These are phyloP conservation scores for Drosophila sulfurigaster DNA, from an alignment of 1,140 invertebrate species.

Conservation along the genomic window DNA sequence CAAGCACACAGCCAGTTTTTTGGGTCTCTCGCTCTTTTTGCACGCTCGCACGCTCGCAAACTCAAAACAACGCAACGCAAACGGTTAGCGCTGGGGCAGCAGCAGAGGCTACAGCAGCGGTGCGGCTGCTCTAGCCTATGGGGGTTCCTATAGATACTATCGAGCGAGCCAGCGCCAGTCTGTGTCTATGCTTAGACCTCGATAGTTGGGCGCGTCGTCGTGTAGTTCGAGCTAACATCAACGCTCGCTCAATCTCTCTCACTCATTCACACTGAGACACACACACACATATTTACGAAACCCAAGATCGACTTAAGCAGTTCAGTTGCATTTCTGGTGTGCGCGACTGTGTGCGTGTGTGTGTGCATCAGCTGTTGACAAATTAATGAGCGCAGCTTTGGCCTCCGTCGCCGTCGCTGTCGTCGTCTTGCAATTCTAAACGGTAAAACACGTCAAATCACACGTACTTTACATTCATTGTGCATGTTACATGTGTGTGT, in stretches of 20 bases:
- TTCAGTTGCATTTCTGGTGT: not conserved
- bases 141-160: conserved; percentile 49
- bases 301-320: conserved; percentile 49
- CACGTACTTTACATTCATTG: conserved; percentile 20
- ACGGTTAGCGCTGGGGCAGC: conserved; percentile 28
- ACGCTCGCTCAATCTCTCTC: not conserved
- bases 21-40: conserved; percentile 30
- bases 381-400: conserved; percentile 43
- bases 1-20: conserved; percentile 36
- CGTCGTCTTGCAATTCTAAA: conserved; percentile 44
- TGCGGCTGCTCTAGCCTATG: conserved; percentile 29
- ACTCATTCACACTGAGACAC: conserved; percentile 4
- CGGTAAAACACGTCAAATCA: conserved; percentile 53
- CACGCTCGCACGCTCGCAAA: conserved; percentile 14
- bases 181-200: conserved; percentile 63
- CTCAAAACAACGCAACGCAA: not conserved
- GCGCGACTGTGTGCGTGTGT: conserved; percentile 23
- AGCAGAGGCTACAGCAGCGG: conserved; percentile 21
- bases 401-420: conserved; percentile 32
- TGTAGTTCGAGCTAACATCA: conserved; percentile 18
- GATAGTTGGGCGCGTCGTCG: conserved; percentile 58
- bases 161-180: conserved; percentile 50
- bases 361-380: conserved; percentile 45
- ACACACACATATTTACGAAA: conserved; percentile 5
- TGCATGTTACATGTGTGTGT: conserved; percentile 6